Evolutionary conservation across 2,113 vertebrate species (phyloP).

Genomic region (Osmerus eperlanus): DNA sequence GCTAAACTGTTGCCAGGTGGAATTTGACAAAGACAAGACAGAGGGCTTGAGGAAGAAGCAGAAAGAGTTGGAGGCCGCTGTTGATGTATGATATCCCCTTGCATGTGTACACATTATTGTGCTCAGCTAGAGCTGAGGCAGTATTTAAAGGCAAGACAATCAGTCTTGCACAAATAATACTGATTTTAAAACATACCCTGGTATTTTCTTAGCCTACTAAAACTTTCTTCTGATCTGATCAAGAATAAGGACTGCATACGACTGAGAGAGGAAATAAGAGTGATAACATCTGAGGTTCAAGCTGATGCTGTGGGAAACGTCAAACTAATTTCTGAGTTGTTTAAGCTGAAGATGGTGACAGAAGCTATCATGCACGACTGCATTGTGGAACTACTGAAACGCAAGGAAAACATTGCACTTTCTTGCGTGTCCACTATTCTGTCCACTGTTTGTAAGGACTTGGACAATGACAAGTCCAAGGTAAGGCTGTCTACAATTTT

Average conservation of each 20-base stretch:
- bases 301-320: constrained; percentile 83
- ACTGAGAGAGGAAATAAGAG: constrained; percentile 81
- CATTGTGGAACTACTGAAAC: constrained; percentile 84
- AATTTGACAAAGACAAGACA: constrained; percentile 87
- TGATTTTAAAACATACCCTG: not conserved
- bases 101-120: not conserved
- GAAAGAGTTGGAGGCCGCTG: constrained; percentile 82
- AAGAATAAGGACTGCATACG: constrained; percentile 75
- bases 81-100: constrained; percentile 60
- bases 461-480: constrained; percentile 86
- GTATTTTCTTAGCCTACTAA: not conserved
- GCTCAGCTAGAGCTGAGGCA: not conserved
- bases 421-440: constrained; percentile 85
- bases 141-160: not conserved
- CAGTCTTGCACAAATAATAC: not conserved
- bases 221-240: not conserved
- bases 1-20: constrained; percentile 85
- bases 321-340: constrained; percentile 86
- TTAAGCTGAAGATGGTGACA: constrained; percentile 87
- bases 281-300: constrained; percentile 79
- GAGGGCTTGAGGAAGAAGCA: constrained; percentile 86
- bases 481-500: constrained; percentile 41
- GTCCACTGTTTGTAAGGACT: constrained; percentile 86
- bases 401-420: constrained; percentile 82
- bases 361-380: constrained; percentile 89